phyloP scores from a whole-genome alignment of 2,113 vertebrate species.

The Poicephalus gulielmi region DNA sequence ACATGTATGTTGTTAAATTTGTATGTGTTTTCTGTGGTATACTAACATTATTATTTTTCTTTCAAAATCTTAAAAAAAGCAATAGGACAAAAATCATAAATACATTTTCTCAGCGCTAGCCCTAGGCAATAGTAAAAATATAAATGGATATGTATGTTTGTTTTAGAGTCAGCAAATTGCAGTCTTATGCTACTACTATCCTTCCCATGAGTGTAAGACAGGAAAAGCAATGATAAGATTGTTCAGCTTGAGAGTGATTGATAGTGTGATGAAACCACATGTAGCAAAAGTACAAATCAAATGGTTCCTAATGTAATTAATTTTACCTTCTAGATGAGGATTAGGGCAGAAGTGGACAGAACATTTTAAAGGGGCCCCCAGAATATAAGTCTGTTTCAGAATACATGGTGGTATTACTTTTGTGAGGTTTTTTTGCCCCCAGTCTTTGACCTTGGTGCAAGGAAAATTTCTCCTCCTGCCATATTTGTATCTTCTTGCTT shows the following conservation, averaged over 20 bases:
- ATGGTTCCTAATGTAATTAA: not conserved
- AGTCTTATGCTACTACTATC: not conserved
- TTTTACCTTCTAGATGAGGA: not conserved
- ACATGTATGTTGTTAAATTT: not conserved
- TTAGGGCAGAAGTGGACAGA: not conserved
- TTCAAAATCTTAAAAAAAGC: not conserved
- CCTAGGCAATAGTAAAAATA: not conserved
- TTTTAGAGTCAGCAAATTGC: not conserved
- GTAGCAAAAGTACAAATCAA: not conserved
- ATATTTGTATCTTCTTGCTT: not conserved
- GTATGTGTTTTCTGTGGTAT: not conserved
- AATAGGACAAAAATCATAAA: not conserved
- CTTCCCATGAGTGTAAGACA: not conserved
- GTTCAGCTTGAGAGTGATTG: not conserved
- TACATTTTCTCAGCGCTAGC: not conserved
- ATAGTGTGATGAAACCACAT: not conserved
- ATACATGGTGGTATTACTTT: not conserved
- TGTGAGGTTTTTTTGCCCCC: accelerated
- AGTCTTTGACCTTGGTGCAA: not conserved
- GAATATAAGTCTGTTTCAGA: not conserved
- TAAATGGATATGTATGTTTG: not conserved
- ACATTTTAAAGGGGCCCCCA: not conserved
- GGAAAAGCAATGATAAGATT: not conserved
- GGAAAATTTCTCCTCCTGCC: not conserved
- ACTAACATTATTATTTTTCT: not conserved